Percentiles rank a stretch among this genome's conserved stretches.
Evolutionary conservation across 1,140 invertebrate species (phyloP).

Genomic region (Trachymyrmex cornetzi): DNA sequence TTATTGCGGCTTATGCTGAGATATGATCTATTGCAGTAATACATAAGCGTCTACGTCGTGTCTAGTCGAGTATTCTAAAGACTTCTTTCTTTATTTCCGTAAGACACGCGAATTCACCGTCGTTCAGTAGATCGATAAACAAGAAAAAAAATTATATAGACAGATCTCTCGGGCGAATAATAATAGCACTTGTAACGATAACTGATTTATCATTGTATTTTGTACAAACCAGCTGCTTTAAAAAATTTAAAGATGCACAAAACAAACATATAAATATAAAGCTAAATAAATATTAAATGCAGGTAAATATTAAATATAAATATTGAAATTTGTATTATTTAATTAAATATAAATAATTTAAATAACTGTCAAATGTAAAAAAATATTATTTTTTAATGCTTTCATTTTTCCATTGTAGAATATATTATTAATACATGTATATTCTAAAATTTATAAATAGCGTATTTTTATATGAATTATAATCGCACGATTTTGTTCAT

Average conservation of each 20-base stretch:
- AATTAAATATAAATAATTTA: too few relatives aligned
- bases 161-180: neutral
- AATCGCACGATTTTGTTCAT: neutral
- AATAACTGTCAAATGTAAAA: too few relatives aligned
- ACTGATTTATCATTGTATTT: neutral
- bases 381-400: too few relatives aligned
- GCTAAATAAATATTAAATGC: neutral
- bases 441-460: neutral
- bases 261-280: neutral
- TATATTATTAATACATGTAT: neutral
- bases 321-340: too few relatives aligned
- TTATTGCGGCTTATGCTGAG: neutral
- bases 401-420: neutral
- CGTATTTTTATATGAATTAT: neutral
- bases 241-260: neutral
- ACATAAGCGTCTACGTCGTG: constrained; percentile 9
- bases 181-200: neutral
- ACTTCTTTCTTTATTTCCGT: neutral
- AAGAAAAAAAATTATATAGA: neutral
- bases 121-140: neutral
- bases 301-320: neutral
- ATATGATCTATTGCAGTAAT: neutral
- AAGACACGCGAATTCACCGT: neutral
- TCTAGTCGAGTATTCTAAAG: constrained; percentile 9
- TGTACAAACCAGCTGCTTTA: neutral